Evolutionary conservation across 1,140 invertebrate genomes (phyloP).

Genomic region (Pomacea maculata): DNA sequence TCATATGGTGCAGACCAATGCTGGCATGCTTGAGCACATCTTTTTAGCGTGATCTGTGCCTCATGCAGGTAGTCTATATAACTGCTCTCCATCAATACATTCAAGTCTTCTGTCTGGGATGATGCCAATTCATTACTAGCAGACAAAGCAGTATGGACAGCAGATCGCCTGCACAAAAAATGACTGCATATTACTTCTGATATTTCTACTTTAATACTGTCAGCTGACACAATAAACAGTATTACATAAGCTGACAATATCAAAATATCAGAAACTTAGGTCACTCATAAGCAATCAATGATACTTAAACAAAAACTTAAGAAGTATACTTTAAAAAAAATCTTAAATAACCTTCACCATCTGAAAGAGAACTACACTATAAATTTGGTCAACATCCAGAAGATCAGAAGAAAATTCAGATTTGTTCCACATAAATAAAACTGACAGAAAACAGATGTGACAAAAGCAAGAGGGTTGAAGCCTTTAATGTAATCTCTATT

Average conservation of each 20-base stretch:
- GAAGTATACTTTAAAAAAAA: background rate
- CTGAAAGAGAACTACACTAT: background rate
- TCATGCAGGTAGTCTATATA: constrained; percentile 75
- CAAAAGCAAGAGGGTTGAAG: no score
- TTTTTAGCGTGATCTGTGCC: constrained; percentile 78
- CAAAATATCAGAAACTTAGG: background rate
- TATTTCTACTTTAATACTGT: no score
- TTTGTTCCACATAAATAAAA: no score
- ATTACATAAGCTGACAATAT: no score
- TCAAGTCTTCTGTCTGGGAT: background rate
- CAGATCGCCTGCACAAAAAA: constrained; percentile 12
- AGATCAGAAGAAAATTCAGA: no score
- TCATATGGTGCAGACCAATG: constrained; percentile 83
- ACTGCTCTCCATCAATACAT: constrained; percentile 47
- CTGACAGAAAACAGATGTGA: no score
- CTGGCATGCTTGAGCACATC: constrained; percentile 77
- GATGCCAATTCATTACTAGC: background rate
- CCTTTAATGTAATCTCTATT: no score
- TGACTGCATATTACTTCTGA: background rate
- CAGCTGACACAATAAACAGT: no score
- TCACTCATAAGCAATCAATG: background rate
- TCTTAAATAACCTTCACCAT: background rate
- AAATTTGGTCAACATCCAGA: background rate
- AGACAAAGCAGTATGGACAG: background rate
- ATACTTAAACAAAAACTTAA: background rate